These are phyloP conservation scores for Cyprinodon diabolis DNA, from an alignment of 2,797 vertebrate genomes.

Conservation along the genomic window DNA sequence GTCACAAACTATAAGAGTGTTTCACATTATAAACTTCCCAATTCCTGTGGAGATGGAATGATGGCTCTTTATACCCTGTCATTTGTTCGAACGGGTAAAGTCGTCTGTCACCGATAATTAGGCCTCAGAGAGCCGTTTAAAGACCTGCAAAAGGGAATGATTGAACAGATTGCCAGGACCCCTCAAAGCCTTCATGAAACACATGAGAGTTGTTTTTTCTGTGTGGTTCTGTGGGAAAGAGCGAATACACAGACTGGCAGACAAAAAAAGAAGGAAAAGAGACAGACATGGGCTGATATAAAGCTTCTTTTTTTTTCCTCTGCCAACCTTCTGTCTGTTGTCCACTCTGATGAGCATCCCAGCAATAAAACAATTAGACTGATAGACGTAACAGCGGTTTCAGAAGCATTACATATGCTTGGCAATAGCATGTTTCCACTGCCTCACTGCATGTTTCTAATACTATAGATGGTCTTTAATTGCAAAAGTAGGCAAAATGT, in stretches of 20 bases:
- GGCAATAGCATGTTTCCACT: conserved; percentile 53
- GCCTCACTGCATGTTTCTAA: conserved; percentile 55
- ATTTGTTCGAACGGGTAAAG: conserved; percentile 61
- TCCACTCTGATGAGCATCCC: conserved; percentile 60
- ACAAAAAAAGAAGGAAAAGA: conserved; percentile 27
- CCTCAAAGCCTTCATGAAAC: conserved; percentile 55
- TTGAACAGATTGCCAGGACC: conserved; percentile 62
- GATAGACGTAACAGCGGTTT: conserved; percentile 61
- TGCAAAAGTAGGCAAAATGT: conserved; percentile 10
- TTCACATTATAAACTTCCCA: conserved; percentile 50
- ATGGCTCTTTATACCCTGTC: conserved; percentile 42
- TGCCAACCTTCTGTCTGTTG: conserved; percentile 58
- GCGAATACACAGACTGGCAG: conserved; percentile 38
- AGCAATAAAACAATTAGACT: conserved; percentile 69
- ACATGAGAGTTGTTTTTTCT: conserved; percentile 14
- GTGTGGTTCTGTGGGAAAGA: conserved; percentile 15
- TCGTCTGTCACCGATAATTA: conserved; percentile 70
- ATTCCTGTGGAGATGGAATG: conserved; percentile 45
- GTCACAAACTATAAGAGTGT: conserved; percentile 55
- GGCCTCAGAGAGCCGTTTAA: conserved; percentile 64
- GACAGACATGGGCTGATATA: conserved; percentile 56
- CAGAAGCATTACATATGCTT: conserved; percentile 53
- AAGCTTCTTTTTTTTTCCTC: conserved; percentile 55
- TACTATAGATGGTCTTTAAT: conserved; percentile 41
- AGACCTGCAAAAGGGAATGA: conserved; percentile 55